phyloP scores from a whole-genome alignment of 2,113 vertebrate genomes.

The Oreochromis spilurus region DNA sequence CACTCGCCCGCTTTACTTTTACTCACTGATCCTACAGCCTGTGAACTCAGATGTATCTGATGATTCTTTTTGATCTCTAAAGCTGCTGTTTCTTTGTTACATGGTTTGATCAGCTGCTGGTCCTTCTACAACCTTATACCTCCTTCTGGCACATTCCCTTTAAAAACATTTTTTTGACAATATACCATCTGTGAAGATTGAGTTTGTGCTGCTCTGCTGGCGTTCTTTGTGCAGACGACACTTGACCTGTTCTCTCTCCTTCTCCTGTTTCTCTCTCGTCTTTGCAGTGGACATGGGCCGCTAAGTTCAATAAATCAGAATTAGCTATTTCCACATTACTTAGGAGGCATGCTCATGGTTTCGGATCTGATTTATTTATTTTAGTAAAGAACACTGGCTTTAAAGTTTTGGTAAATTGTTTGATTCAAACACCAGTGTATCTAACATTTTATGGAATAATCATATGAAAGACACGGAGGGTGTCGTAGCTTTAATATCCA shows the following conservation, averaged over 20 bases:
- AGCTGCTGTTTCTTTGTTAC: neutral
- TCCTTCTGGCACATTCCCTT: neutral
- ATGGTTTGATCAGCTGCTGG: neutral
- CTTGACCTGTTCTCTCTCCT: neutral
- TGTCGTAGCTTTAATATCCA: neutral
- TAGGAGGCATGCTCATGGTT: neutral
- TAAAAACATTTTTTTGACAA: neutral
- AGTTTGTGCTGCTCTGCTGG: neutral
- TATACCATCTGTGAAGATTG: neutral
- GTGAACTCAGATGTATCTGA: neutral
- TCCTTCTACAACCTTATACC: neutral
- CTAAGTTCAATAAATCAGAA: neutral
- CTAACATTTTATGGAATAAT: neutral
- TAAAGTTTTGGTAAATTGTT: neutral
- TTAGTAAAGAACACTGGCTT: neutral
- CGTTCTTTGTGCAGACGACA: neutral
- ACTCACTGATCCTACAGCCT: neutral
- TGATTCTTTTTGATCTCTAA: neutral
- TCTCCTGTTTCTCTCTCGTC: neutral
- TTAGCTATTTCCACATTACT: neutral
- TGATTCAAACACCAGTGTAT: neutral
- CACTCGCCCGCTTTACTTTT: neutral
- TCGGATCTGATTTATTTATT: neutral
- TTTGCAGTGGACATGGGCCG: neutral
- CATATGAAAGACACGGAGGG: neutral